Conservation (phyloP, 2,888 invertebrate species). For the Callimorpha dominula region DNA sequence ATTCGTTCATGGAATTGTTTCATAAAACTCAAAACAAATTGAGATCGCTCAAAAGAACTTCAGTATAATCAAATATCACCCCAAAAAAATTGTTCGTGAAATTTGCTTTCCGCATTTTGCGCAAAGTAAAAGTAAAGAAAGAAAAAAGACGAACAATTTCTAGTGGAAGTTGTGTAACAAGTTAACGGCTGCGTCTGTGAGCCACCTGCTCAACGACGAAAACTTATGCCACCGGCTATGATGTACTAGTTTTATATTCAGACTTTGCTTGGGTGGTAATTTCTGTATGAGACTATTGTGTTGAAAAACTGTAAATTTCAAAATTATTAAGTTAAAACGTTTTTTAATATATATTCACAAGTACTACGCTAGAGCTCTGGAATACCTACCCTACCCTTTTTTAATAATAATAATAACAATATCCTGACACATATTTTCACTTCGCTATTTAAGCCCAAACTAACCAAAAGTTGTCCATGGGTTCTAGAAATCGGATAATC, state of each 20-base stretch:
- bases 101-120: slow-evolving; percentile 42
- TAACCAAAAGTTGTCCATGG: too few species aligned
- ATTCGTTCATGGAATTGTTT: neutral
- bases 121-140: slow-evolving; percentile 45
- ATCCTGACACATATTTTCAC: too few species aligned
- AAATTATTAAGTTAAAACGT: neutral
- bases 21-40: neutral
- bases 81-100: slow-evolving; percentile 31
- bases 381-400: too few species aligned
- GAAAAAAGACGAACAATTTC: slow-evolving; percentile 58
- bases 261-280: slow-evolving; percentile 23
- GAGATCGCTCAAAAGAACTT: neutral
- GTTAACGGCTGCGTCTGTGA: slow-evolving; percentile 61
- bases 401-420: too few species aligned
- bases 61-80: slow-evolving; percentile 21
- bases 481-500: too few species aligned
- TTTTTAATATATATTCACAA: too few species aligned
- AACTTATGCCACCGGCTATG: slow-evolving; percentile 43
- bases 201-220: slow-evolving; percentile 57
- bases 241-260: slow-evolving; percentile 32
- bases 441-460: too few species aligned
- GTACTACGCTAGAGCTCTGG: too few species aligned
- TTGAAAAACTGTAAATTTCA: neutral
- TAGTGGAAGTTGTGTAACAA: slow-evolving; percentile 64
- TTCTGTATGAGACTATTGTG: neutral